Evolutionary conservation across 2,797 vertebrate genomes (phyloP).

Genomic region (Cheirogaleus major): DNA sequence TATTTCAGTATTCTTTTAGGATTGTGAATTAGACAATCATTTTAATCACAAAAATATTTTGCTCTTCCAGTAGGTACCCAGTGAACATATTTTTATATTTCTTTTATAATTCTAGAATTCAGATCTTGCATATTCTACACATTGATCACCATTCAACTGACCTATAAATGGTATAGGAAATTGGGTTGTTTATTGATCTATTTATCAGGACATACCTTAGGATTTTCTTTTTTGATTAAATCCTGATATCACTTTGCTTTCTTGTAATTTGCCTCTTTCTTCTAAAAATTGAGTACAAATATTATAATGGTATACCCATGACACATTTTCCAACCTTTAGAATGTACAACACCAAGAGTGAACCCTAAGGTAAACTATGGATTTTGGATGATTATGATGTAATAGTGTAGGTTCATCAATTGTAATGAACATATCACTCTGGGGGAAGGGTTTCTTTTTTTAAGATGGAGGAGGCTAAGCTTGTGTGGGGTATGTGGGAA

Average conservation of each 20-base stretch:
- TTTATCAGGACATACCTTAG: not conserved
- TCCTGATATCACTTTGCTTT: not conserved
- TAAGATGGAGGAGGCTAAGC: not conserved
- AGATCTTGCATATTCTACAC: not conserved
- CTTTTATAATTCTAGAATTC: constrained; percentile 12
- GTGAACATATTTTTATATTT: not conserved
- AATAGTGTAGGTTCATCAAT: not conserved
- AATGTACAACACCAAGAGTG: not conserved
- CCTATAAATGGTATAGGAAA: not conserved
- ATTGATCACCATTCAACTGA: not conserved
- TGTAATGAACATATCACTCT: not conserved
- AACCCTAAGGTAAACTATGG: not conserved
- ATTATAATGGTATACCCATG: not conserved
- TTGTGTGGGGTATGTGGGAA: too few relatives aligned
- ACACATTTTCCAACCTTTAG: not conserved
- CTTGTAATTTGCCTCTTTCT: not conserved
- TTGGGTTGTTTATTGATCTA: not conserved
- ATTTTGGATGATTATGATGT: not conserved
- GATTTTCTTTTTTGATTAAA: not conserved
- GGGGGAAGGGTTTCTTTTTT: not conserved
- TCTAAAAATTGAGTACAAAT: not conserved
- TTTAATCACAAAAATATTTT: not conserved
- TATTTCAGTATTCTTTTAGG: constrained; percentile 66
- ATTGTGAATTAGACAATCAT: constrained; percentile 53
- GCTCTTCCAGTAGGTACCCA: not conserved